These are phyloP conservation scores for Larimichthys polyactis DNA, from an alignment of 2,113 vertebrate genomes.

Conservation along the genomic window DNA sequence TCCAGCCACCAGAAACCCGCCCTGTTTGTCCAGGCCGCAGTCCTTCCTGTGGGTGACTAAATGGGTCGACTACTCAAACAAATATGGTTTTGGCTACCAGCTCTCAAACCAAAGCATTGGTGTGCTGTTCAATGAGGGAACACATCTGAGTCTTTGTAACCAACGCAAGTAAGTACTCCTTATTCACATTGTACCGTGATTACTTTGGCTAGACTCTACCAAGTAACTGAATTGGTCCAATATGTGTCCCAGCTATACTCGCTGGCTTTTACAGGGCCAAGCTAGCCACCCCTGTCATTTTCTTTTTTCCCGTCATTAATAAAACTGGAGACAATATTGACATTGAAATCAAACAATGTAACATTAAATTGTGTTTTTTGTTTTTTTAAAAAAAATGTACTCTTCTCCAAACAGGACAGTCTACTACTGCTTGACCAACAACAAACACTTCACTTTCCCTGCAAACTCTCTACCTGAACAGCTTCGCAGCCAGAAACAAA, in stretches of 20 bases:
- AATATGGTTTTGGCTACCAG: constrained; percentile 98
- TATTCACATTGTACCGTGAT: background rate
- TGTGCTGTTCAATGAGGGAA: constrained; percentile 97
- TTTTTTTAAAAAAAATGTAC: background rate
- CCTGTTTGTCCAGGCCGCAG: constrained; percentile 89
- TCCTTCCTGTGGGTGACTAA: constrained; percentile 98
- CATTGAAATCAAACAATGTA: background rate
- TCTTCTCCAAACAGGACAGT: constrained; percentile 84
- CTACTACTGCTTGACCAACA: constrained; percentile 94
- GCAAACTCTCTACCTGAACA: constrained; percentile 88
- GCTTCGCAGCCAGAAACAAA: constrained; percentile 91
- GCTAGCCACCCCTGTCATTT: background rate
- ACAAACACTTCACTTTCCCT: constrained; percentile 92
- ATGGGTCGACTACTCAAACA: constrained; percentile 99
- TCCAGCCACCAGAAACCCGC: constrained; percentile 90
- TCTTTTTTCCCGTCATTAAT: background rate
- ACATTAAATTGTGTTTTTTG: background rate
- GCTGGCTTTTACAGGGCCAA: background rate
- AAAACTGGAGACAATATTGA: background rate
- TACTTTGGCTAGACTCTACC: too few species aligned
- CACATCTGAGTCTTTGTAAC: constrained; percentile 92
- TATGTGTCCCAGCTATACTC: background rate
- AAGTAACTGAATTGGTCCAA: background rate
- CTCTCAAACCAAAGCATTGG: constrained; percentile 95
- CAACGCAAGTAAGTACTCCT: constrained; percentile 86